Evolutionary conservation across 2,113 vertebrate species (phyloP), one percentile per base, ranked within the genome.

Genomic region (Dipodomys spectabilis): DNA sequence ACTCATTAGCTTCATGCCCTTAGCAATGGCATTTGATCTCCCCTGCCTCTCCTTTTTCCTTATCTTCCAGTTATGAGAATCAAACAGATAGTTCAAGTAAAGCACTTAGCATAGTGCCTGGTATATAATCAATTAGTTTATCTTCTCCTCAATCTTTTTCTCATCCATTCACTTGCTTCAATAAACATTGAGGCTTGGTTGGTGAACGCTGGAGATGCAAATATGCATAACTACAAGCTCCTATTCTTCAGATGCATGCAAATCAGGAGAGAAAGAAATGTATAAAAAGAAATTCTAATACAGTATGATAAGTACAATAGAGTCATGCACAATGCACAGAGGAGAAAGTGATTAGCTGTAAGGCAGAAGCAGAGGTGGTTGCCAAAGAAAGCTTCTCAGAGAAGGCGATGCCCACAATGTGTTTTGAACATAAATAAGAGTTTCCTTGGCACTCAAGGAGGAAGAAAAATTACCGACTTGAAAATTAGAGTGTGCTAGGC

Each of bases 241-340:
- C 74, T 57, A 20, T 89, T 94, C 92, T 73, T 32, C 86, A 49
- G 39, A 39, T 53, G 93, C 88, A 96, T 94, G 90, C 95, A 96
- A 93, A 97, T 97, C 64, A 85, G 53, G 82, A 82, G 69, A 93
- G 85, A 97, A 96, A 95, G 92, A 95, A 95, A 94, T 73, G 88
- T 92, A 92, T 82, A 73, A 88, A 94, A 95, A 79, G 92, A 80
- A 96, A 94, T 90, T 93, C 93, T 95, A 94, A 96, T 95, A 65
- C 78, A 95, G 95, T 93, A 82, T 92, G 97, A 75, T 96, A 96
- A 95, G 78, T 86, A 94, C 95, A 94, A 94, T 82, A 95, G 93
- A 93, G 72, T 83, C 79, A 28, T 90, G 90, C 95, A 93, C 90
- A 92, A 90, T 35, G 90, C 92, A 86, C 92, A 94, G 93, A 95